A percentile compares a stretch with the other conserved stretches of the same genome.
phyloP scores from a whole-genome alignment of 2,113 vertebrate species.

The Dasypus novemcinctus region DNA sequence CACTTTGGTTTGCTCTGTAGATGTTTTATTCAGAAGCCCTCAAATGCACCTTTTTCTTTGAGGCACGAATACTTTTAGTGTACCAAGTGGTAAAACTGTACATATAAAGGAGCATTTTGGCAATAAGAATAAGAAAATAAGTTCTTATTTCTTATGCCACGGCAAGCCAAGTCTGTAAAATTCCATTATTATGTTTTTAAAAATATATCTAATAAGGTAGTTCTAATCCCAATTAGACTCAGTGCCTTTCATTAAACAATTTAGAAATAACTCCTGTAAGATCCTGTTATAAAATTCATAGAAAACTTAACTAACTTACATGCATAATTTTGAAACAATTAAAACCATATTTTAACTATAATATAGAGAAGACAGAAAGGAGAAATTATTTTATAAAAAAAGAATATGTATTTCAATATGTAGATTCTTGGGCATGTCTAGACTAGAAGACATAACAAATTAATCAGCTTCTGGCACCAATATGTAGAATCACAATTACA shows the following conservation, averaged over 20 bases:
- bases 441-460: not conserved
- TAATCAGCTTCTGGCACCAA: constrained; percentile 22
- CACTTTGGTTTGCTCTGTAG: not conserved
- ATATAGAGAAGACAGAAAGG: not conserved
- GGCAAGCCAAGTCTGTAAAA: not conserved
- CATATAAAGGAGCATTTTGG: not conserved
- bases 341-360: not conserved
- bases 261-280: not conserved
- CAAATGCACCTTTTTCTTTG: not conserved
- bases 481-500: not conserved
- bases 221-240: not conserved
- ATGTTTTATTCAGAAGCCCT: not conserved
- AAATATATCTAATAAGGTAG: not conserved
- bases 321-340: constrained; percentile 33
- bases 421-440: constrained; percentile 5
- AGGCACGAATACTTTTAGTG: not conserved
- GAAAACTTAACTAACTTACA: not conserved
- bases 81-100: not conserved
- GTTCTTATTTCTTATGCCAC: not conserved
- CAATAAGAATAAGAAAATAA: not conserved
- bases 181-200: not conserved
- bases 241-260: constrained; percentile 18
- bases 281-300: not conserved
- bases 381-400: constrained; percentile 37
- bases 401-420: not conserved